Evolutionary conservation across 2,113 vertebrate species (phyloP), one percentile per base, ranked within the genome.

Genomic region (Corvus cornix): DNA sequence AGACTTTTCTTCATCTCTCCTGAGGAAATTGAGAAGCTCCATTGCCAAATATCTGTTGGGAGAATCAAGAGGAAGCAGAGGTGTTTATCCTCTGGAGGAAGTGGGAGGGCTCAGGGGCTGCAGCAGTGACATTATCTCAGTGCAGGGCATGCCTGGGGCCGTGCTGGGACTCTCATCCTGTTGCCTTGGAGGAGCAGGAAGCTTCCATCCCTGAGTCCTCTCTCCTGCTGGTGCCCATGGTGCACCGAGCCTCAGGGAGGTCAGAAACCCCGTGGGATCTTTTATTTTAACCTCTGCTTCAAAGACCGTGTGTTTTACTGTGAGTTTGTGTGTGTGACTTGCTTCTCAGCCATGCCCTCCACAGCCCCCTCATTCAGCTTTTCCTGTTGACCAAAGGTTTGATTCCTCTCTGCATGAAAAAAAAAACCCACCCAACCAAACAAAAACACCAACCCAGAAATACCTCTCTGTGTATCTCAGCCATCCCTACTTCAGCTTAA

Each of bases 31-130:
- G 67, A 85, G 95, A 72, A 68, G 68, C 30, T 93, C 19, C 2
- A 64, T 79, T 35, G 66, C 91, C 96, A 97, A 96, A 63, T 95
- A 73, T 96, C 94, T 96, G 93, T 94, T 95, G 94, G 75, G 89
- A 95, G 94, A 92, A 93, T 96, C 76, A 76, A 90, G 77, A 95
- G 96, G 96, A 97, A 97, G 96, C 87, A 91, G 96, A 95, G 91
- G 83, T 97, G 89, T 96, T 96, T 96, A 96, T 89, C 83, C 69
- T 1, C 70, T 1, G 39, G 80, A 96, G 96, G 96, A 97, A 97
- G 91, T 92, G 92, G 96, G 96, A 96, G 95, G 92, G 83, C 73
- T 84, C 51, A 82, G 85, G 2, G 23, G 55, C 66, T 48, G 41
- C 60, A 78, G 87, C 44, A 51, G 33, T 84, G 89, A 88, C 82